Conservation (phyloP, 2,888 invertebrate species). For the Leucophora obtusa region DNA sequence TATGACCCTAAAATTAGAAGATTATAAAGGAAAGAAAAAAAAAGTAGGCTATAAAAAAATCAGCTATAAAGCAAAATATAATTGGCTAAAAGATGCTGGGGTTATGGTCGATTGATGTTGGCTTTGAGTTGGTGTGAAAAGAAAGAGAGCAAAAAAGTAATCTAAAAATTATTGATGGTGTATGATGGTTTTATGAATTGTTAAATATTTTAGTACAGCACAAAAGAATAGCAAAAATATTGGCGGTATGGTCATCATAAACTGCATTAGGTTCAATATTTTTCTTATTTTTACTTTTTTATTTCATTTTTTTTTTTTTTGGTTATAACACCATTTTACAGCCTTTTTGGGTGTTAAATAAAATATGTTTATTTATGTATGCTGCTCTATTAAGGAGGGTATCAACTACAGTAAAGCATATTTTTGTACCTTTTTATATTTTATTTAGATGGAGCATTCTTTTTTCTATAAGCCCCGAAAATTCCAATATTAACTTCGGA, state of each 20-base stretch:
- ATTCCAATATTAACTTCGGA: too few relatives aligned
- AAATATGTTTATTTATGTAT: too few relatives aligned
- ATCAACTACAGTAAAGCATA: too few relatives aligned
- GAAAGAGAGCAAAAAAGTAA: background rate
- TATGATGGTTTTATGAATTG: slow-evolving; percentile 44
- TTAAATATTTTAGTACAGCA: slow-evolving; percentile 31
- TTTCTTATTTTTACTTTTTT: background rate
- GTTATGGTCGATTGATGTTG: background rate
- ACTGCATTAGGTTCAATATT: background rate
- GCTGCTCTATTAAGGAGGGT: too few relatives aligned
- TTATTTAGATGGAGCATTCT: too few relatives aligned
- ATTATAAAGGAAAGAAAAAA: background rate
- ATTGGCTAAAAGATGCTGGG: background rate
- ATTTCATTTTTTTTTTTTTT: too few relatives aligned
- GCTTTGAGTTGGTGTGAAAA: background rate
- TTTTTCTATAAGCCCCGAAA: too few relatives aligned
- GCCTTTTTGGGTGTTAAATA: too few relatives aligned
- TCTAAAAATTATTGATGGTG: slow-evolving; percentile 33
- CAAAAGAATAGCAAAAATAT: background rate
- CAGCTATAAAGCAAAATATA: slow-evolving; percentile 8
- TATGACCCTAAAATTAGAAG: slow-evolving; percentile 2
- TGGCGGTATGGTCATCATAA: slow-evolving; percentile 17
- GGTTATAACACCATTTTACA: too few relatives aligned
- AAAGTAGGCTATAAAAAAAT: background rate
- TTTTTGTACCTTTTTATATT: too few relatives aligned